These are phyloP conservation scores for Stegodyphus mimosarum DNA, from an alignment of 1,140 invertebrate species.

Conservation along the genomic window DNA sequence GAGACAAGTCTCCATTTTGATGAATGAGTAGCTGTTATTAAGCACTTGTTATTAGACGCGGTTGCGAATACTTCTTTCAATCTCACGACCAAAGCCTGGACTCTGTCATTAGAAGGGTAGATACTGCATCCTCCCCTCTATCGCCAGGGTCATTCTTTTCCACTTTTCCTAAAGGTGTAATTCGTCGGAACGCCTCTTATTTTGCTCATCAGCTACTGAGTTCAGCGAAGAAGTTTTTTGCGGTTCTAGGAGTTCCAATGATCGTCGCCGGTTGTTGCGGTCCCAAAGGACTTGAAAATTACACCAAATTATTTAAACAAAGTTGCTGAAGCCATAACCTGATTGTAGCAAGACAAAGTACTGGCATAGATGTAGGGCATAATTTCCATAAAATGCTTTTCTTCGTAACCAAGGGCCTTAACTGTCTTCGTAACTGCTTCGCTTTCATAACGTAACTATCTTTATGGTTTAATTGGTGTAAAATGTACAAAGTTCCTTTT, in stretches of 20 bases:
- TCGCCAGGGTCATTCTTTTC: neutral
- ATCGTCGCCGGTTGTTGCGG: neutral
- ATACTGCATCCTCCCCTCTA: neutral
- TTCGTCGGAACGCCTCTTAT: neutral
- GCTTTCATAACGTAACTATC: too few species aligned
- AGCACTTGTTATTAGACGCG: slow-evolving; percentile 27
- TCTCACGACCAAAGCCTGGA: neutral
- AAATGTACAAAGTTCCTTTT: too few species aligned
- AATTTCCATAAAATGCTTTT: too few species aligned
- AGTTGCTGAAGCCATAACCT: too few species aligned
- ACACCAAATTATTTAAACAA: too few species aligned
- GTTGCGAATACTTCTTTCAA: neutral
- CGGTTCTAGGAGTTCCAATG: neutral
- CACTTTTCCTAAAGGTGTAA: too few species aligned
- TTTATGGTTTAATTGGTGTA: too few species aligned
- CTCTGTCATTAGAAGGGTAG: slow-evolving; percentile 16
- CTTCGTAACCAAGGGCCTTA: too few species aligned
- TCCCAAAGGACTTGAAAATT: neutral
- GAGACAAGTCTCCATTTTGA: neutral
- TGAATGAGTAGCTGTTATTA: slow-evolving; percentile 17
- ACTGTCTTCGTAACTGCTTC: too few species aligned
- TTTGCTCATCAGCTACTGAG: neutral
- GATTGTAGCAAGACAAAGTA: too few species aligned
- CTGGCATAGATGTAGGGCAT: too few species aligned
- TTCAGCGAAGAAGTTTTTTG: too few species aligned